Evolutionary conservation across 2,888 invertebrate genomes (phyloP).

Genomic region (Phyllotreta striolata): DNA sequence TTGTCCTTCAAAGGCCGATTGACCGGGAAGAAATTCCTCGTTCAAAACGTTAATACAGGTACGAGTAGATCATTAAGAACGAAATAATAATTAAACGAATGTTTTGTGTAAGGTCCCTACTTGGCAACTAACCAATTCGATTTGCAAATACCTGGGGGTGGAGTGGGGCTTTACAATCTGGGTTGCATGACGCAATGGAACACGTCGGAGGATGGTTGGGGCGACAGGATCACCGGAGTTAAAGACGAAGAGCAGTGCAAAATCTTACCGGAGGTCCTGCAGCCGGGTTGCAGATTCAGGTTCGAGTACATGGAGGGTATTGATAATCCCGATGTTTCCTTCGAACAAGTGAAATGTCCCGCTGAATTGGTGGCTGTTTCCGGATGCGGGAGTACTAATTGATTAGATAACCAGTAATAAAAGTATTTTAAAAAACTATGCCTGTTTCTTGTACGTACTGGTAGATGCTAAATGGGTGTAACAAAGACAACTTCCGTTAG

Average conservation of each 20-base stretch:
- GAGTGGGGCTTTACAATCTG: constrained; percentile 38
- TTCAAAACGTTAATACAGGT: constrained; percentile 42
- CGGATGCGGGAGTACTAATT: constrained; percentile 30
- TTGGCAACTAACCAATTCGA: constrained; percentile 41
- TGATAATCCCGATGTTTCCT: constrained; percentile 35
- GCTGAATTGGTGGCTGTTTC: constrained; percentile 31
- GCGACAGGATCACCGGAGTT: constrained; percentile 34
- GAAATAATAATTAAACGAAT: not conserved
- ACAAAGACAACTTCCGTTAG: too few relatives aligned
- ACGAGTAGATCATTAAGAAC: not conserved
- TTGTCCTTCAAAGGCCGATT: constrained; percentile 37
- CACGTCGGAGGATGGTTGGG: constrained; percentile 36
- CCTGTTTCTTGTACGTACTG: too few relatives aligned
- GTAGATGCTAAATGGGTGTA: too few relatives aligned
- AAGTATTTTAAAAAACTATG: too few relatives aligned
- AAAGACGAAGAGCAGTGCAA: constrained; percentile 31
- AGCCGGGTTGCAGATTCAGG: constrained; percentile 37
- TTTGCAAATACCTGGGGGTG: constrained; percentile 40
- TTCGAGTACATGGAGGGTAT: constrained; percentile 37
- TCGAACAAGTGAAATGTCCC: constrained; percentile 37
- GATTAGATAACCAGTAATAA: not conserved
- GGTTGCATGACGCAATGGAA: constrained; percentile 40
- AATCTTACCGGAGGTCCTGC: constrained; percentile 32
- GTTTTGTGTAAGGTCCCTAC: constrained; percentile 15
- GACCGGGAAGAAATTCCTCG: constrained; percentile 36